Evolutionary conservation across 1,140 invertebrate genomes (phyloP).

Genomic region (Pristionchus pacificus): DNA sequence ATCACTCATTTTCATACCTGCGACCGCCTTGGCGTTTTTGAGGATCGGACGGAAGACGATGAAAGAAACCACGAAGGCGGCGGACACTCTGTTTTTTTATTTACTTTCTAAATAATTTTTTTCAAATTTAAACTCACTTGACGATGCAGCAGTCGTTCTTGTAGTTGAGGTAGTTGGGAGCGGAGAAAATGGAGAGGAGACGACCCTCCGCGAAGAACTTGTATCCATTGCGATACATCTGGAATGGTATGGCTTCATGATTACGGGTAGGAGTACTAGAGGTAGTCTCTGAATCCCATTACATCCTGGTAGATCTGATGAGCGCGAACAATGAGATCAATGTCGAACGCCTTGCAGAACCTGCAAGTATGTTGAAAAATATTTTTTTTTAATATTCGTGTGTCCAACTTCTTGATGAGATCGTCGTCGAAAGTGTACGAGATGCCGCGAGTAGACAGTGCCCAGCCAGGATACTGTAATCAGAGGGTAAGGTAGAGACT

Average conservation of each 20-base stretch:
- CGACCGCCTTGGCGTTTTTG: too few species aligned
- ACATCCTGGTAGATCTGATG: conserved; percentile 14
- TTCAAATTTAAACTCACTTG: too few species aligned
- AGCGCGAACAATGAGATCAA: conserved; percentile 36
- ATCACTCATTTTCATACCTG: too few species aligned
- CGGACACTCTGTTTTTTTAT: too few species aligned
- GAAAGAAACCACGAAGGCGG: too few species aligned
- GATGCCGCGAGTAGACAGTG: conserved; percentile 61
- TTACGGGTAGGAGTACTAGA: background rate
- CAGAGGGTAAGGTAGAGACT: background rate
- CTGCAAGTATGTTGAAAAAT: too few species aligned
- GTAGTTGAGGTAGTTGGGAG: conserved; percentile 38
- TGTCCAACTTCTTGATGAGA: conserved; percentile 31
- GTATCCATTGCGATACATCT: conserved; percentile 60
- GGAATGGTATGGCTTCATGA: background rate
- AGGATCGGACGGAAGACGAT: too few species aligned
- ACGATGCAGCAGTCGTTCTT: conserved; percentile 27
- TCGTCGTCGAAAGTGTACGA: conserved; percentile 57
- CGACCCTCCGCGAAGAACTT: conserved; percentile 59
- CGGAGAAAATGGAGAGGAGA: conserved; percentile 39
- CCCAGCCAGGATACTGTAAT: conserved; percentile 60
- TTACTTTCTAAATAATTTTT: too few species aligned
- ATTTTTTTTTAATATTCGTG: too few species aligned
- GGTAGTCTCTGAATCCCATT: background rate
- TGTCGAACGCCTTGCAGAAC: conserved; percentile 27